phyloP scores from a whole-genome alignment of 2,113 vertebrate species.

The Collichthys lucidus region DNA sequence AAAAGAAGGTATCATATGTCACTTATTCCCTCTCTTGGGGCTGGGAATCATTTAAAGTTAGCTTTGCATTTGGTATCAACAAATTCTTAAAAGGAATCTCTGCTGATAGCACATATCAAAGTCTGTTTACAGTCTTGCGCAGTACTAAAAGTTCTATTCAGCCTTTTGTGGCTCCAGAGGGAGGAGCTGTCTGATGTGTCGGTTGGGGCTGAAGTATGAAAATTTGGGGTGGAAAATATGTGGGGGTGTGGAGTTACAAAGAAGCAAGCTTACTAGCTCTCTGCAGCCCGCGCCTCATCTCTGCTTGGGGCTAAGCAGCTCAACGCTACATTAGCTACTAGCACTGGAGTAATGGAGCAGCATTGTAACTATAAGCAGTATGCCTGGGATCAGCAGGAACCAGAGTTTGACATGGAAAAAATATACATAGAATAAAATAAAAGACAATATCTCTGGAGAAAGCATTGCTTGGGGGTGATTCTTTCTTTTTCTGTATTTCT shows the following conservation, averaged over 20 bases:
- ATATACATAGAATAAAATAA: not conserved
- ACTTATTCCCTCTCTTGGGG: not conserved
- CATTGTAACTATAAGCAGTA: too few relatives aligned
- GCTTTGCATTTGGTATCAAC: not conserved
- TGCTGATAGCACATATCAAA: not conserved
- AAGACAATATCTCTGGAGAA: not conserved
- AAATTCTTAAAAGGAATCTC: not conserved
- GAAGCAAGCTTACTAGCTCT: not conserved
- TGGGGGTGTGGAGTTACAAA: not conserved
- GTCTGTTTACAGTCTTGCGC: not conserved
- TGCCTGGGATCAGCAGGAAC: too few relatives aligned
- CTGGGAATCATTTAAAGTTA: not conserved
- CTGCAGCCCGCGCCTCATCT: not conserved
- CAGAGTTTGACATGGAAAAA: not conserved
- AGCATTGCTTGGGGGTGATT: not conserved
- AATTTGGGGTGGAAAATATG: too few relatives aligned
- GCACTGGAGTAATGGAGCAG: not conserved
- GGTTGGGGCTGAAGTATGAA: not conserved
- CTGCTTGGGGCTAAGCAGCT: not conserved
- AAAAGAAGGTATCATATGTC: constrained; percentile 86
- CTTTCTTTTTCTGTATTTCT: not conserved
- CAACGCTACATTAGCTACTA: not conserved
- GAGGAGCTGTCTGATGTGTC: not conserved
- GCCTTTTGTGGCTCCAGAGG: not conserved
- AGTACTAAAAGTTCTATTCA: not conserved